Percentiles rank a stretch among this genome's conserved stretches.
These are phyloP conservation scores for Buphagus erythrorhynchus DNA, from an alignment of 2,797 vertebrate genomes.

Conservation along the genomic window DNA sequence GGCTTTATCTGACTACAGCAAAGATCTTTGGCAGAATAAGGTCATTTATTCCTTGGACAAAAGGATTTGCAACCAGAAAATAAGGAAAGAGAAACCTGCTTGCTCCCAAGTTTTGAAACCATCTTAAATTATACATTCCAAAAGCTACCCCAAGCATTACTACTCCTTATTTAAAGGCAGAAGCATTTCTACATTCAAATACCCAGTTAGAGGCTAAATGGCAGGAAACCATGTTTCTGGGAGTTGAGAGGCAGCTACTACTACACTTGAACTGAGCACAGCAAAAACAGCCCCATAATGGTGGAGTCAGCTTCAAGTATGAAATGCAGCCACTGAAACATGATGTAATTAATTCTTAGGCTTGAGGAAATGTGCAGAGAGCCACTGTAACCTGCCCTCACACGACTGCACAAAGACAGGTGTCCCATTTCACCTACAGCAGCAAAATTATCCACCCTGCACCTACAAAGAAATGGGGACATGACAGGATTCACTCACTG, in stretches of 20 bases:
- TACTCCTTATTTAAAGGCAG: neutral
- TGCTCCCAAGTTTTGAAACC: neutral
- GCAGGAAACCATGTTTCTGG: neutral
- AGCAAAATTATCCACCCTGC: neutral
- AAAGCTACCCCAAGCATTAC: neutral
- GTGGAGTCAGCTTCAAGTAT: neutral
- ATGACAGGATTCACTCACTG: neutral
- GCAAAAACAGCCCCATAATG: neutral
- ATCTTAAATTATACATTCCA: neutral
- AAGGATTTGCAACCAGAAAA: neutral
- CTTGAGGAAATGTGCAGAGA: slow-evolving; percentile 24
- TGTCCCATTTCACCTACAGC: slow-evolving; percentile 33
- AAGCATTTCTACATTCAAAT: neutral
- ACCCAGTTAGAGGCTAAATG: neutral
- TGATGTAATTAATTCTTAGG: slow-evolving; percentile 34
- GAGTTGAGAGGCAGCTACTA: neutral
- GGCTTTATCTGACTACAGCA: neutral
- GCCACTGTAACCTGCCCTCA: slow-evolving; percentile 15
- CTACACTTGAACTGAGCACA: neutral
- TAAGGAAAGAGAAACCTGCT: neutral
- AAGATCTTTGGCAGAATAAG: neutral
- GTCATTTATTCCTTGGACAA: neutral
- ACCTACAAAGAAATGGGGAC: neutral
- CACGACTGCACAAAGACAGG: neutral
- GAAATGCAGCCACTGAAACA: slow-evolving; percentile 8